These are phyloP conservation scores for Drosophila crucigera DNA, from an alignment of 2,888 invertebrate species.

Conservation along the genomic window DNA sequence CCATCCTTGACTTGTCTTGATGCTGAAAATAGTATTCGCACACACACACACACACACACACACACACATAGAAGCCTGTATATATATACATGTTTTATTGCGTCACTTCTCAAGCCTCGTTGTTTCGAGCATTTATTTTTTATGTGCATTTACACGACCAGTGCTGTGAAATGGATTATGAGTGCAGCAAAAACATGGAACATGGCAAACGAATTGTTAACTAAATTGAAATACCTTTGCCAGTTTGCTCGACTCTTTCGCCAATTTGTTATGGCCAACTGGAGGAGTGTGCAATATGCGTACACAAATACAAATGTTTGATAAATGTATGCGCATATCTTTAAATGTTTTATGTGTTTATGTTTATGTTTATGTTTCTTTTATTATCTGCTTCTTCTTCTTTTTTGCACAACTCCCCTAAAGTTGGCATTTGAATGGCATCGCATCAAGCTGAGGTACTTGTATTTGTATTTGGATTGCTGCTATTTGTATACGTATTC, in stretches of 20 bases:
- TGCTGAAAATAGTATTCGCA: constrained; percentile 56
- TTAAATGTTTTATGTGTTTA: not conserved
- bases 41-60: constrained; percentile 1
- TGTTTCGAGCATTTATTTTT: constrained; percentile 23
- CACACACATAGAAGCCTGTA: not conserved
- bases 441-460: constrained; percentile 4
- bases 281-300: not conserved
- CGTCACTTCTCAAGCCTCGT: constrained; percentile 53
- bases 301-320: not conserved
- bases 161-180: constrained; percentile 11
- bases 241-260: not conserved
- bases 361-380: not conserved
- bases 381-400: no score
- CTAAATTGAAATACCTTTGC: constrained; percentile 1
- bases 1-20: constrained; percentile 58
- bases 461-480: not conserved
- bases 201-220: constrained; percentile 2
- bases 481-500: not conserved
- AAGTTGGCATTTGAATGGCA: constrained; percentile 1
- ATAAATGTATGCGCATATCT: not conserved
- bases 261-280: not conserved
- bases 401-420: not conserved
- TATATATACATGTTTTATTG: constrained; percentile 39
- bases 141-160: constrained; percentile 3
- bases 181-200: constrained; percentile 4